Base-by-base conservation (phyloP, 2,113 vertebrate genomes). In the Paramormyrops kingsleyae region DNA sequence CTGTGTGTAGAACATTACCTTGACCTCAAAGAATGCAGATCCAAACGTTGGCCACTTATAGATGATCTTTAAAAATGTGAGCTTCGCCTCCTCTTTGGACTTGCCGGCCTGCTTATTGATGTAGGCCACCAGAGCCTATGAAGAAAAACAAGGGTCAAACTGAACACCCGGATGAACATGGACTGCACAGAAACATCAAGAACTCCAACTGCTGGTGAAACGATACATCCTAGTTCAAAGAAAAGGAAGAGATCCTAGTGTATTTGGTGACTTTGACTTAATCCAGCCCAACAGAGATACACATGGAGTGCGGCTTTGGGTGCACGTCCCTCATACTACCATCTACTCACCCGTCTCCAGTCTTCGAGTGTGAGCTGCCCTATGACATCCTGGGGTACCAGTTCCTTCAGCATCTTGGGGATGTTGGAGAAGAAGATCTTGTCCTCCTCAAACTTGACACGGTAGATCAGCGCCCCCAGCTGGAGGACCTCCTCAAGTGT, bases 1-100 rank as follows among this genome's bases (percentile, higher is more conserved):
- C 39, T 49, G 66, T 62, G 15, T 44, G 39, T 44, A 46, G 44
- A 24, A 84, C 44, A 84, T 44, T 90, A 99, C 99, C 97, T 99
- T 99, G 90, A 99, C 98, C 95, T 99, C 99, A 90, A 99, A 99
- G 94, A 99, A 99, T 31, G 99, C 99, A 5, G 99, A 99, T 92
- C 99, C 99, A 91, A 99, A 99, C 0, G 99, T 99, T 74, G 97
- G 95, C 98, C 98, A 99, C 94, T 99, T 99, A 95, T 97, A 99
- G 92, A 99, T 95, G 92, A 98, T 96, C 96, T 98, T 99, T 86
- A 99, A 96, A 93, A 99, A 99, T 93, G 97, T 96, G 90, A 99
- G 96, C 94, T 99, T 99, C 93, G 98, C 97, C 90, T 99, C 98
- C 92, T 99, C 98, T 91, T 97, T 96, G 0, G 97, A 97, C 94